Conservation (phyloP, 2,888 invertebrate species). For the Tenthredo notha region DNA sequence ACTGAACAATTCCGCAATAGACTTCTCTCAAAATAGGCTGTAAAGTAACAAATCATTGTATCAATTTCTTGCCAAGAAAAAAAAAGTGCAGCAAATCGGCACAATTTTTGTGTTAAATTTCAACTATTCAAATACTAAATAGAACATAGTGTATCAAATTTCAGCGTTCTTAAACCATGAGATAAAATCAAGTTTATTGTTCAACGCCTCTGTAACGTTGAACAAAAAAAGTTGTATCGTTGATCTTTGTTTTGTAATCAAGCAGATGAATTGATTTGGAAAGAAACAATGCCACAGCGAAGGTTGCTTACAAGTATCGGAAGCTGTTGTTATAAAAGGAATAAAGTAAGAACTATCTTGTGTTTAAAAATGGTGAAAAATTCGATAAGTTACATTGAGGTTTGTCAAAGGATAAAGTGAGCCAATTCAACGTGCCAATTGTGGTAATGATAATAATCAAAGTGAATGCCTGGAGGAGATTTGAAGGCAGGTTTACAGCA, state of each 20-base stretch:
- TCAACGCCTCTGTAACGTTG: not conserved
- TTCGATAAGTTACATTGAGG: not conserved
- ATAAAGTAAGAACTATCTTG: not conserved
- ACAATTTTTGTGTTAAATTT: not conserved
- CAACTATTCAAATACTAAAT: not conserved
- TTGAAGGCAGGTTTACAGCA: not conserved
- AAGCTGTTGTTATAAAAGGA: not conserved
- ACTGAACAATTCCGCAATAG: not conserved
- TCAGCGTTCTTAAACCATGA: too few relatives aligned
- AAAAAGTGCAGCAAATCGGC: not conserved
- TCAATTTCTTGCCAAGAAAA: not conserved
- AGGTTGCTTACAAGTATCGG: not conserved
- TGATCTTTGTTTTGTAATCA: not conserved
- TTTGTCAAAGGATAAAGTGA: not conserved
- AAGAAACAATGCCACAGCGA: not conserved
- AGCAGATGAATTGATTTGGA: not conserved
- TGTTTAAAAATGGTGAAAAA: not conserved
- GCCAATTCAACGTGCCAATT: not conserved
- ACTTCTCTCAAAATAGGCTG: slow-evolving; percentile 1
- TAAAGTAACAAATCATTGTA: slow-evolving; percentile 3
- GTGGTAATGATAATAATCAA: not conserved
- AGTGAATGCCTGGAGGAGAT: not conserved
- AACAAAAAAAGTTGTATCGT: not conserved
- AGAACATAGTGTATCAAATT: not conserved
- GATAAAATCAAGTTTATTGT: not conserved